Percentiles rank a stretch among this genome's conserved stretches.
Conservation (phyloP, 2,888 invertebrate species). For the Lacanobia oleracea region DNA sequence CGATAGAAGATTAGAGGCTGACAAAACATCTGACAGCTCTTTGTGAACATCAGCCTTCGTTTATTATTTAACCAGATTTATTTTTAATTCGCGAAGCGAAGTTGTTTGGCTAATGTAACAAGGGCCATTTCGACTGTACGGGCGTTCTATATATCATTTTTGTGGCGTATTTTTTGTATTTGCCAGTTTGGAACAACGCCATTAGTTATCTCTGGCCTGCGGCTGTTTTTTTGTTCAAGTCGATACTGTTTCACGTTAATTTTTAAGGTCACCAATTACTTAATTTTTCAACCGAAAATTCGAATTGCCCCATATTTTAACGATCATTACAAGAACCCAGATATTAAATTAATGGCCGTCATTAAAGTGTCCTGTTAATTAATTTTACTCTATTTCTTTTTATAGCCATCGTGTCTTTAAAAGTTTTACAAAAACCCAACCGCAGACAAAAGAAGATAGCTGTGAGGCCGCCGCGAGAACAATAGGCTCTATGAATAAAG, state of each 20-base stretch:
- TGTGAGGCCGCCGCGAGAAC: constrained; percentile 45
- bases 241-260: constrained; percentile 63
- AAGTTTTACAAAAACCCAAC: constrained; percentile 40
- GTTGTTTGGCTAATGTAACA: constrained; percentile 67
- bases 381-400: constrained; percentile 54
- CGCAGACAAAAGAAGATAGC: constrained; percentile 54
- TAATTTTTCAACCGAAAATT: constrained; percentile 20
- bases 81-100: constrained; percentile 62
- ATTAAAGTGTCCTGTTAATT: constrained; percentile 47
- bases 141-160: constrained; percentile 67
- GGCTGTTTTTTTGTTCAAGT: constrained; percentile 58
- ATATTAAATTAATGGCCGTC: constrained; percentile 37
- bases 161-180: constrained; percentile 68
- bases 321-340: constrained; percentile 15
- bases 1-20: constrained; percentile 70
- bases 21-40: constrained; percentile 72
- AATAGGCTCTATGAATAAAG: constrained; percentile 58
- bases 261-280: constrained; percentile 45
- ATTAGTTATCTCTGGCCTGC: constrained; percentile 70
- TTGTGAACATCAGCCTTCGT: constrained; percentile 61
- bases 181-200: constrained; percentile 70
- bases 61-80: constrained; percentile 62
- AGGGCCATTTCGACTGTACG: constrained; percentile 45
- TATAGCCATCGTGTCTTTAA: constrained; percentile 31
- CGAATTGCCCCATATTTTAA: constrained; percentile 21